These are phyloP conservation scores for Nilaparvata lugens DNA, from an alignment of 1,140 invertebrate genomes.

Conservation along the genomic window DNA sequence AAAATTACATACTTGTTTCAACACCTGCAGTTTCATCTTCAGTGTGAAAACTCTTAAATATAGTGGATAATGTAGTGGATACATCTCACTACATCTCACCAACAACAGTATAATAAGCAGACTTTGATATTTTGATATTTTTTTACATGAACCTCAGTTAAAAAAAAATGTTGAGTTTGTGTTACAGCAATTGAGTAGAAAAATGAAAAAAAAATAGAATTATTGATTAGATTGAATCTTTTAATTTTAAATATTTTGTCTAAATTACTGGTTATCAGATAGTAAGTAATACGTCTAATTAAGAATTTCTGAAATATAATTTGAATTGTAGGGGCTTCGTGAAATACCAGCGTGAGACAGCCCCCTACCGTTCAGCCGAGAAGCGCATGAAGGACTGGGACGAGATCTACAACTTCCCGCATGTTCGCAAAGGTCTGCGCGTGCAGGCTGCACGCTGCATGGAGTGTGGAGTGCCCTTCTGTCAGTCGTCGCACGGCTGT, in stretches of 20 bases:
- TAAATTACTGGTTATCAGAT: background rate
- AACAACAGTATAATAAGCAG: no score
- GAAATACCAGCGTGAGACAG: conserved; percentile 85
- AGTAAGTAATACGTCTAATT: background rate
- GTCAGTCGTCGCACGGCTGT: conserved; percentile 93
- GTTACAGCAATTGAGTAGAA: no score
- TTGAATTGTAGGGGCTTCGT: conserved; percentile 86
- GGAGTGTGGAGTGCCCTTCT: conserved; percentile 99
- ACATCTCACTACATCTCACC: no score
- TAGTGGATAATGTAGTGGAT: no score
- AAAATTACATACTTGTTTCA: no score
- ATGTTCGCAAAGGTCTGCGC: conserved; percentile 77
- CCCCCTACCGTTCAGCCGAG: conserved; percentile 72
- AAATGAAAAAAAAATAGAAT: no score
- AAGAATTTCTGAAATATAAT: conserved; percentile 13
- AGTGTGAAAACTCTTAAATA: no score
- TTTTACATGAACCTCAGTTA: no score
- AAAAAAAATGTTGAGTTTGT: no score
- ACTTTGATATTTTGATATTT: no score
- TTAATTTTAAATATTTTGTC: background rate
- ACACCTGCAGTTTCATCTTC: no score
- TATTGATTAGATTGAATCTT: conserved; percentile 1
- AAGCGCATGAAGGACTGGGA: conserved; percentile 90
- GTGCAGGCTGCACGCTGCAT: conserved; percentile 95
- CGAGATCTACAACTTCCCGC: conserved; percentile 86